Conservation (phyloP, 2,113 vertebrate species). For the Phalacrocorax pelagicus region DNA sequence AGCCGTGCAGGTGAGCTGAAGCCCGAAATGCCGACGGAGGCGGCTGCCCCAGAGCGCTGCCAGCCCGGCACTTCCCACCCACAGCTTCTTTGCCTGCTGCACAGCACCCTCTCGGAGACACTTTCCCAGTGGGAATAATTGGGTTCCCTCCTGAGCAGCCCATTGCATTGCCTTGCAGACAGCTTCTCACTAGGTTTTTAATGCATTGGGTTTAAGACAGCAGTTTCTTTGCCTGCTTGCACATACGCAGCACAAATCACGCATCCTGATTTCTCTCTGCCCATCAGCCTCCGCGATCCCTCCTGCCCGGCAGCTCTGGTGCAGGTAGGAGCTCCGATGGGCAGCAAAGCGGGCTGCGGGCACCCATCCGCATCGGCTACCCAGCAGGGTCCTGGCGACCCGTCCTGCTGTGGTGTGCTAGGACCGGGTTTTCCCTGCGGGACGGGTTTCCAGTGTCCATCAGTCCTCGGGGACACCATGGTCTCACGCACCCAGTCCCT, state of each 20-base stretch:
- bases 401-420: background rate
- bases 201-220: background rate
- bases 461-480: fast-evolving
- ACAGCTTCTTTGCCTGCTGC: background rate
- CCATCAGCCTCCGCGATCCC: fast-evolving
- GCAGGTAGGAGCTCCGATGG: background rate
- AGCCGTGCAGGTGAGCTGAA: background rate
- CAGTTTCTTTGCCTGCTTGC: background rate
- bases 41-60: background rate
- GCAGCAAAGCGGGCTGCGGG: background rate
- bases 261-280: background rate
- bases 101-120: background rate
- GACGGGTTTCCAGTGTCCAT: background rate
- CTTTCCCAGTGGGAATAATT: background rate
- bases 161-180: background rate
- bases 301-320: background rate
- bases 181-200: background rate
- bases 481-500: fast-evolving
- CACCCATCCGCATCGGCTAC: background rate
- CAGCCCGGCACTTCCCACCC: background rate
- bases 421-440: background rate
- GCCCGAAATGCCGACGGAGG: fast-evolving
- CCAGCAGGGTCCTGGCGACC: background rate
- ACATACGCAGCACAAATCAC: fast-evolving
- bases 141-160: background rate